phyloP scores from a whole-genome alignment of 1,140 invertebrate genomes.

The Drosophila oshimai region DNA sequence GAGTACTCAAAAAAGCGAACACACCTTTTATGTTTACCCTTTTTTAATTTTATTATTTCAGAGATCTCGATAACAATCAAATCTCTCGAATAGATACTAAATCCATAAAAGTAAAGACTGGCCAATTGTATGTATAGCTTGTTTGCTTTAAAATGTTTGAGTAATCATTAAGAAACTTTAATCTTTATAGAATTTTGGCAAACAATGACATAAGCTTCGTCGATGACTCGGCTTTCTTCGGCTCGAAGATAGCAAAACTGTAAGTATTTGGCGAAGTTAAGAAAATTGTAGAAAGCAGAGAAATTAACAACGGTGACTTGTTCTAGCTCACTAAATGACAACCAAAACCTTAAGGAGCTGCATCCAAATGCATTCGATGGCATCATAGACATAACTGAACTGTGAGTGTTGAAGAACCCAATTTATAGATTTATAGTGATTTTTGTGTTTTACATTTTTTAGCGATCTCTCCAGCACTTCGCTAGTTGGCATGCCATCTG shows the following conservation, averaged over 20 bases:
- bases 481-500: slow-evolving; percentile 88
- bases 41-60: slow-evolving; percentile 44
- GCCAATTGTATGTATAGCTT: slow-evolving; percentile 84
- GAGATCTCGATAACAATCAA: slow-evolving; percentile 85
- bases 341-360: slow-evolving; percentile 85
- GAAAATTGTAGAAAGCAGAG: too few species aligned
- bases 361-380: slow-evolving; percentile 87
- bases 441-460: neutral
- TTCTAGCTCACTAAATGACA: slow-evolving; percentile 88
- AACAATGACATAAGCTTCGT: slow-evolving; percentile 86
- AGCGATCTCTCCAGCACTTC: slow-evolving; percentile 90
- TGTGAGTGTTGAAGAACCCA: slow-evolving; percentile 84
- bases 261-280: slow-evolving; percentile 85
- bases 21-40: neutral
- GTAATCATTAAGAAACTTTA: neutral
- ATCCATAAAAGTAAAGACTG: slow-evolving; percentile 84
- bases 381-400: slow-evolving; percentile 84
- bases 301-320: too few species aligned
- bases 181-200: slow-evolving; percentile 84
- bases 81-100: slow-evolving; percentile 83
- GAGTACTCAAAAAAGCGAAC: slow-evolving; percentile 64
- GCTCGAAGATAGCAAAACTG: slow-evolving; percentile 87
- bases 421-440: neutral
- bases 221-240: slow-evolving; percentile 86
- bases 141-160: neutral